Base-by-base conservation (phyloP, 2,797 vertebrate genomes). In the Denticeps clupeoides region DNA sequence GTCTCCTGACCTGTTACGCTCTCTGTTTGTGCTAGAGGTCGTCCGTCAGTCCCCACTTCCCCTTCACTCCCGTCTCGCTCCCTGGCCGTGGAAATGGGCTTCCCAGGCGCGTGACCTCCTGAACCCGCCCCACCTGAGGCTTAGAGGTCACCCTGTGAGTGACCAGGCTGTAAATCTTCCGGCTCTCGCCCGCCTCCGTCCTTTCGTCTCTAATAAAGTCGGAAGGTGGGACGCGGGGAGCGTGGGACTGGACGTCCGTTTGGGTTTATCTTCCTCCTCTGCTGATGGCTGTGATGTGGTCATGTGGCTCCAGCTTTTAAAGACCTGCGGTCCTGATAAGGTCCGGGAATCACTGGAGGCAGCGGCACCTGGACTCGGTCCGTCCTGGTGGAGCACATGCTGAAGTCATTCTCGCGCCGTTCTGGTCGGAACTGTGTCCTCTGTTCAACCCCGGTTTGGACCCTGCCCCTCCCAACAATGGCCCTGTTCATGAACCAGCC, bases 81-180 rank as follows among this genome's bases (percentile, higher is more conserved):
- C 41, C 44, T 37, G 16, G 7, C 33, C 8, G 35, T 38, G 9
- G 10, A 63, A 70, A 65, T 59, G 43, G 59, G 47, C 61, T 64
- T 70, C 47, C 41, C 54, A 64, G 38, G 29, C 60, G 51, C 66
- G 38, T 47, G 63, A 59, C 63, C 63, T 43, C 38, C 26, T 52
- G 29, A 49, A 40, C 35, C 28, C 27, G 11, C 53, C 41, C 42
- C 51, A 46, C 51, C 57, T 56, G 56, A 61, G 51, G 45, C n/a
- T n/a, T 4, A n/a, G n/a, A n/a, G n/a, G n/a, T n/a, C n/a, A n/a
- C 50, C 53, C 23, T 49, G 32, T 9, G 35, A 38, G 18, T 53
- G 19, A 70, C 44, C 45, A n/a, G n/a, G 15, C 41, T 51, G 51
- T 60, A 55, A 59, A 59, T 65, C 42, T 31, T 28, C 9, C 29